Percentiles rank a stretch among this genome's conserved stretches.
Conservation (phyloP, 2,113 vertebrate species). For the Aviceda subcristata region DNA sequence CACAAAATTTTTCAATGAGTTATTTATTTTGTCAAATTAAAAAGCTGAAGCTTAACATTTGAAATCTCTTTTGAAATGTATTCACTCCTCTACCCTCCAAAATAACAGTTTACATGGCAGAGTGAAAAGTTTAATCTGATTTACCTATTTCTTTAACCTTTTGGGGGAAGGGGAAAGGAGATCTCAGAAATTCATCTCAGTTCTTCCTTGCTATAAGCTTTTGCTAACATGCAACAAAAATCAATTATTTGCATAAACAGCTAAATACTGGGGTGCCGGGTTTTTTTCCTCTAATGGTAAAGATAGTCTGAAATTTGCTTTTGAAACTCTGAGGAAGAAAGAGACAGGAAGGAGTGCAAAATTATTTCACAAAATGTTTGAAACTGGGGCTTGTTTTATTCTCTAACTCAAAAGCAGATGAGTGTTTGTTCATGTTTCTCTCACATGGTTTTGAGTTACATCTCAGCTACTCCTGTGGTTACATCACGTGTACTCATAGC, state of each 20-base stretch:
- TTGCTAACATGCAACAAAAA: background rate
- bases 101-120: background rate
- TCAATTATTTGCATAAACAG: background rate
- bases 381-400: background rate
- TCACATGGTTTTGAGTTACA: background rate
- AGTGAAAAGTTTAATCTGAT: background rate
- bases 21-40: background rate
- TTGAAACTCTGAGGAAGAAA: background rate
- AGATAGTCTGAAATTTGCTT: background rate
- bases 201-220: background rate
- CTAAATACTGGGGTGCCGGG: fast-evolving
- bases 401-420: background rate
- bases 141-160: background rate
- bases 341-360: background rate
- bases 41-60: background rate
- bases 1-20: background rate
- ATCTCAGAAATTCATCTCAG: background rate
- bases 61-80: background rate
- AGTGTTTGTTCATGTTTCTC: background rate
- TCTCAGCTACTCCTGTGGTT: background rate
- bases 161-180: background rate
- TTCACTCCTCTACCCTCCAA: background rate
- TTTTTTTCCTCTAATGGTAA: background rate
- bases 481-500: background rate
- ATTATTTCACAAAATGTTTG: background rate